Conservation (phyloP, 1,140 invertebrate genomes). For the Hycleus phaleratus region DNA sequence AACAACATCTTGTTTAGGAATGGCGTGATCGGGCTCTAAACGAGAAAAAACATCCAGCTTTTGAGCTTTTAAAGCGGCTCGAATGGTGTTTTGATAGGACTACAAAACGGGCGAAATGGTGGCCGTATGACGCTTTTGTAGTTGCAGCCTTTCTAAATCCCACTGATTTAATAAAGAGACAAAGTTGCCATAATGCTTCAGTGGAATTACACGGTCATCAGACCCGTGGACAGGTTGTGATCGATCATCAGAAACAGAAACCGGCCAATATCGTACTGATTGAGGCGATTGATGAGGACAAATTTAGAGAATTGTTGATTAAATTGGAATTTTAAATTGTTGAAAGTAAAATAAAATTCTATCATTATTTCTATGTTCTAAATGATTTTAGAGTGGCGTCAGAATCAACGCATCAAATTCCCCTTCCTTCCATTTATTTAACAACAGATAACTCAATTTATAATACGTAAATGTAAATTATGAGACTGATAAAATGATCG, state of each 20-base stretch:
- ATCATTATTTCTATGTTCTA: too few relatives aligned
- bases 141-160: conserved; percentile 47
- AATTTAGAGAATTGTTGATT: too few relatives aligned
- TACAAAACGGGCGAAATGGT: conserved; percentile 28
- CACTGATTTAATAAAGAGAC: conserved; percentile 31
- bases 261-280: conserved; percentile 48
- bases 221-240: conserved; percentile 51
- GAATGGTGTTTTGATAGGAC: too few relatives aligned
- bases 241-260: conserved; percentile 36
- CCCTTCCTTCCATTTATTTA: too few relatives aligned
- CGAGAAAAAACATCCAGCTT: conserved; percentile 48
- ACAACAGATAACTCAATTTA: too few relatives aligned
- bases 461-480: too few relatives aligned
- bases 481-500: too few relatives aligned
- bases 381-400: too few relatives aligned
- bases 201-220: conserved; percentile 51
- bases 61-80: conserved; percentile 55
- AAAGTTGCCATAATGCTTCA: conserved; percentile 42
- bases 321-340: too few relatives aligned
- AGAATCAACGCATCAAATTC: too few relatives aligned
- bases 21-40: conserved; percentile 44
- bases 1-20: conserved; percentile 46
- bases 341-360: too few relatives aligned
- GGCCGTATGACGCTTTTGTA: conserved; percentile 51
- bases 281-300: conserved; percentile 40